phyloP scores from a whole-genome alignment of 2,113 vertebrate genomes.

The Stercorarius parasiticus region DNA sequence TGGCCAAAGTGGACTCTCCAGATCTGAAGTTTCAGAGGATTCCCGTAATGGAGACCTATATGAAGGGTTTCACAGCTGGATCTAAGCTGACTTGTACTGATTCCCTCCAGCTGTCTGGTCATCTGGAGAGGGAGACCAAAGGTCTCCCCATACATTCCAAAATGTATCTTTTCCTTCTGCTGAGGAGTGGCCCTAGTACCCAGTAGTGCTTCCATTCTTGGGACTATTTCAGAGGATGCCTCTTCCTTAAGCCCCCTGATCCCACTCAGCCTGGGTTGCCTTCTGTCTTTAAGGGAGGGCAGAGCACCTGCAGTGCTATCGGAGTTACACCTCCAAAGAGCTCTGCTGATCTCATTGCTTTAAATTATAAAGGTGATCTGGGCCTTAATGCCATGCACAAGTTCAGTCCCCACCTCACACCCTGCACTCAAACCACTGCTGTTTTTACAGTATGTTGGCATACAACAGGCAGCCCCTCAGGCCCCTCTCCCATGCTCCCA shows the following conservation, averaged over 20 bases:
- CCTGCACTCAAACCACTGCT: neutral
- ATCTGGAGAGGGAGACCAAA: neutral
- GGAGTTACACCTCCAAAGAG: neutral
- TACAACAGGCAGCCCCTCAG: neutral
- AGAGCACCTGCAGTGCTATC: neutral
- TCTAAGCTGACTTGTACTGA: neutral
- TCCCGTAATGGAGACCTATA: neutral
- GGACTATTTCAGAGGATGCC: neutral
- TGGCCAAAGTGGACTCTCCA: neutral
- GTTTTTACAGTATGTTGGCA: neutral
- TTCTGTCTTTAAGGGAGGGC: neutral
- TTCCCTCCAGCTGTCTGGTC: neutral
- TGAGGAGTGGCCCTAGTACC: neutral
- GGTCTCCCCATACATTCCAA: neutral
- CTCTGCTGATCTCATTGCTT: neutral
- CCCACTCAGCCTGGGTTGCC: neutral
- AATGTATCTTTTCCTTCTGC: neutral
- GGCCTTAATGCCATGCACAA: neutral
- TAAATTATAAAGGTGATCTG: neutral
- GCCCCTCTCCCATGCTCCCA: neutral
- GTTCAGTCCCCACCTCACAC: neutral
- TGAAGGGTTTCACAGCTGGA: neutral
- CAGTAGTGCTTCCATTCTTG: neutral
- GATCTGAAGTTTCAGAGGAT: neutral
- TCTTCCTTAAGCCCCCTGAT: neutral